These are phyloP conservation scores for Micromesistius poutassou DNA, from an alignment of 2,797 vertebrate genomes.

Conservation along the genomic window DNA sequence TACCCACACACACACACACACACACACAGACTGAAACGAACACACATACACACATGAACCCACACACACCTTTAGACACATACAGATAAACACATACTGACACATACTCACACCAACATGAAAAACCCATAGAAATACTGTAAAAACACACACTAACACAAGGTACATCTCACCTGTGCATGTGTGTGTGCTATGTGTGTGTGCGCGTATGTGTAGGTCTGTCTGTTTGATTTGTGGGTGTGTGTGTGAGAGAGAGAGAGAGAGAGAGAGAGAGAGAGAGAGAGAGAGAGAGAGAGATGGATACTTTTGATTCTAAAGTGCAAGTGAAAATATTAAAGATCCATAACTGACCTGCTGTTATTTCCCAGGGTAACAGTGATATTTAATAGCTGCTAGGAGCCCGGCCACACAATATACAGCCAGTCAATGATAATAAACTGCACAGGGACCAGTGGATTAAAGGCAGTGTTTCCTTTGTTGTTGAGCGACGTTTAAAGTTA, in stretches of 20 bases:
- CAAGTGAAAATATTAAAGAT: slow-evolving; percentile 2
- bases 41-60: neutral
- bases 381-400: slow-evolving; percentile 4
- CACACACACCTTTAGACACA: neutral
- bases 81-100: neutral
- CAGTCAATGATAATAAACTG: slow-evolving; percentile 3
- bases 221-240: neutral
- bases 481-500: neutral
- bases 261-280: neutral
- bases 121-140: neutral
- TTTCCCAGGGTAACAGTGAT: slow-evolving; percentile 4
- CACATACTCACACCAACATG: neutral
- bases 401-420: neutral
- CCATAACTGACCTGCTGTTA: neutral
- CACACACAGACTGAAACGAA: neutral
- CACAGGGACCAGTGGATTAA: neutral
- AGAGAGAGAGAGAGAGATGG: neutral
- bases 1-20: slow-evolving; percentile 4
- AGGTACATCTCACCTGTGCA: neutral
- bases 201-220: neutral
- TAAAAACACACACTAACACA: neutral
- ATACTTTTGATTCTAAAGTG: neutral
- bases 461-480: neutral
- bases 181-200: neutral
- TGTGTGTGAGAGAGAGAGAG: neutral